phyloP scores from a whole-genome alignment of 2,888 invertebrate species.

The Flabesymbios commensalis region DNA sequence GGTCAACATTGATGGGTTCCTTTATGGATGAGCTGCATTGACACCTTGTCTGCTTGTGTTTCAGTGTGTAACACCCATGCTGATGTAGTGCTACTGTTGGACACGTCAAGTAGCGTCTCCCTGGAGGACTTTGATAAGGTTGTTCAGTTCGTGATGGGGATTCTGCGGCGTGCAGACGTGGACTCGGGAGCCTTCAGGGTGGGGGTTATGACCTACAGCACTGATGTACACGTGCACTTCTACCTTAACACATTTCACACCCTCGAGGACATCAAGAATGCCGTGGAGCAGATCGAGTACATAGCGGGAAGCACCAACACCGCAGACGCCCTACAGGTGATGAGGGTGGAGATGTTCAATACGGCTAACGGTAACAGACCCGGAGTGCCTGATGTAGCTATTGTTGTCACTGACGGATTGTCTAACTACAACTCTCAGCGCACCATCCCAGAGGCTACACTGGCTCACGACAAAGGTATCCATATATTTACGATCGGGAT shows the following conservation, averaged over 20 bases:
- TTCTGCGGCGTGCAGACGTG: slow-evolving; percentile 23
- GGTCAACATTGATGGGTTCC: too few species aligned
- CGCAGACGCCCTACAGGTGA: slow-evolving; percentile 14
- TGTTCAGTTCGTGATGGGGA: slow-evolving; percentile 20
- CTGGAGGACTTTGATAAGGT: slow-evolving; percentile 21
- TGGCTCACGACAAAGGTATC: slow-evolving; percentile 28
- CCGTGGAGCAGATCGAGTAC: slow-evolving; percentile 15
- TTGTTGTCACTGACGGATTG: slow-evolving; percentile 42
- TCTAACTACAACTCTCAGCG: slow-evolving; percentile 25
- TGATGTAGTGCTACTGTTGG: slow-evolving; percentile 30
- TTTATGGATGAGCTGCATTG: too few species aligned
- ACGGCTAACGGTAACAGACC: slow-evolving; percentile 30
- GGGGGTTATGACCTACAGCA: slow-evolving; percentile 25
- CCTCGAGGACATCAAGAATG: slow-evolving; percentile 4
- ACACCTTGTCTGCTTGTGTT: not conserved
- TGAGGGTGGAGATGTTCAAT: slow-evolving; percentile 26
- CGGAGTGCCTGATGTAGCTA: slow-evolving; percentile 37
- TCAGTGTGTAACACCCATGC: slow-evolving; percentile 12
- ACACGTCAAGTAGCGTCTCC: slow-evolving; percentile 26
- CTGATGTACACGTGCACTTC: slow-evolving; percentile 16
- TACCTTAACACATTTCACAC: slow-evolving; percentile 18
- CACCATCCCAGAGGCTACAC: slow-evolving; percentile 36
- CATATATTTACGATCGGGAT: slow-evolving; percentile 39
- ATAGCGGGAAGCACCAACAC: slow-evolving; percentile 15
- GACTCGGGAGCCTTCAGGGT: slow-evolving; percentile 26